Evolutionary conservation across 2,797 vertebrate genomes (phyloP), one percentile per base, ranked within the genome.

Genomic region (Eupleurogrammus muticus): DNA sequence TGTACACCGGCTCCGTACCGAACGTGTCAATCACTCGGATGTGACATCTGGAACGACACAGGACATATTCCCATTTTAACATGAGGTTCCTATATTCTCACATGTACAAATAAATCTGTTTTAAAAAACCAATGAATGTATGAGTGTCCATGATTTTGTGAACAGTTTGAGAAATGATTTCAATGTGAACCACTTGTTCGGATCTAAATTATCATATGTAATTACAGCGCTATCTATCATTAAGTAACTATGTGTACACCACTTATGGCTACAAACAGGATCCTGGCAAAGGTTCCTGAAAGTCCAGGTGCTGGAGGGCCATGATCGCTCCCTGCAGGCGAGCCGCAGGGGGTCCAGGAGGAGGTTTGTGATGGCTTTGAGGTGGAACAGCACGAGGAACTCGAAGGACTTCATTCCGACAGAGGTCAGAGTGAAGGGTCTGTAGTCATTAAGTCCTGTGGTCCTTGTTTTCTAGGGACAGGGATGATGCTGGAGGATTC

Each of bases 11-110:
- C 65, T 99, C 98, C 0, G 98, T 99, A 54, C 98, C 98, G 17
- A 99, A 99, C 0, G 98, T 97, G 87, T 99, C 98, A 0, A 99
- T 97, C 83, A 99, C 97, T 36, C 97, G 93, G 16, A 99, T 95
- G 0, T 97, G 97, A 86, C 98, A 99, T 90, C 98, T 99, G 82
- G 13, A 68, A 74, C 48, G 6, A 66, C 32, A 77, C 6, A 71
- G 2, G 5, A 72, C 10, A 66, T n/a, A n/a, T 13, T 1, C n/a
- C 17, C 19, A 32, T 53, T 50, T 44, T 44, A 73, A 44, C 7
- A 42, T 16, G 8, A 42, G 12, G 4, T 12, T 54, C 10, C n/a
- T 12, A n/a, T 32, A 53, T 42, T 14, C 6, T 35, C 1, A 10
- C 5, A n/a, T 46, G 8, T 52, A 32, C 21, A 36, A 12, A 61